Conservation (phyloP, 2,888 invertebrate genomes). For the Pseudanteris insignis region DNA sequence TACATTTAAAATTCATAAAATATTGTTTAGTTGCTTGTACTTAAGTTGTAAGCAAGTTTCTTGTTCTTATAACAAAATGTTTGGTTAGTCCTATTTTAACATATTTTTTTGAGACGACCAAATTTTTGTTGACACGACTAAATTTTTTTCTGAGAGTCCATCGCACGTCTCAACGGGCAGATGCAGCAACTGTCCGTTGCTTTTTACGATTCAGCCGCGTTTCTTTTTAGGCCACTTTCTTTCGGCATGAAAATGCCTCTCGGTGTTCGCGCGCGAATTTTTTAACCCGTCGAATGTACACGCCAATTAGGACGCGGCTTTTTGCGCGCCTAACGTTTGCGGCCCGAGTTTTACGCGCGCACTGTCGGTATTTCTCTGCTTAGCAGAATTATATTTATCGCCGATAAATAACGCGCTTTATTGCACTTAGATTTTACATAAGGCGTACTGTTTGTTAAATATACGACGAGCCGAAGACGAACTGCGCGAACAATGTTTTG, state of each 20-base stretch:
- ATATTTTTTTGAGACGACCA: too few species aligned
- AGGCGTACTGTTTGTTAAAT: slow-evolving; percentile 8
- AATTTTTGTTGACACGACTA: too few species aligned
- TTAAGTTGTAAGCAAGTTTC: too few species aligned
- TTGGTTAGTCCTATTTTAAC: too few species aligned
- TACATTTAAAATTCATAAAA: too few species aligned
- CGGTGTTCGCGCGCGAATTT: slow-evolving; percentile 6
- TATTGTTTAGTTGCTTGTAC: too few species aligned
- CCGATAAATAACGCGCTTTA: slow-evolving; percentile 19
- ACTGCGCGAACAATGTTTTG: background rate
- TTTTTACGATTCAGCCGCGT: slow-evolving; percentile 39
- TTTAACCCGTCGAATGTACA: slow-evolving; percentile 11
- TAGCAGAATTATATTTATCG: slow-evolving; percentile 19
- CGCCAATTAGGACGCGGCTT: slow-evolving; percentile 26
- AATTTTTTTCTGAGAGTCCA: too few species aligned
- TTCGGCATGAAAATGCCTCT: slow-evolving; percentile 27
- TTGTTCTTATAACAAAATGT: too few species aligned
- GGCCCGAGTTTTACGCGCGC: slow-evolving; percentile 9
- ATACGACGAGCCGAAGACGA: slow-evolving; percentile 1
- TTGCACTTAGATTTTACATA: slow-evolving; percentile 26
- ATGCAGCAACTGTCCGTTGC: slow-evolving; percentile 42
- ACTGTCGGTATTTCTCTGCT: slow-evolving; percentile 8
- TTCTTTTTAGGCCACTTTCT: slow-evolving; percentile 30
- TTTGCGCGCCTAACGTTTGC: slow-evolving; percentile 12
- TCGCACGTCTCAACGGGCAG: slow-evolving; percentile 54